Evolutionary conservation across 2,888 invertebrate genomes (phyloP), one percentile per base, ranked within the genome.

Genomic region (Heliconius sara): DNA sequence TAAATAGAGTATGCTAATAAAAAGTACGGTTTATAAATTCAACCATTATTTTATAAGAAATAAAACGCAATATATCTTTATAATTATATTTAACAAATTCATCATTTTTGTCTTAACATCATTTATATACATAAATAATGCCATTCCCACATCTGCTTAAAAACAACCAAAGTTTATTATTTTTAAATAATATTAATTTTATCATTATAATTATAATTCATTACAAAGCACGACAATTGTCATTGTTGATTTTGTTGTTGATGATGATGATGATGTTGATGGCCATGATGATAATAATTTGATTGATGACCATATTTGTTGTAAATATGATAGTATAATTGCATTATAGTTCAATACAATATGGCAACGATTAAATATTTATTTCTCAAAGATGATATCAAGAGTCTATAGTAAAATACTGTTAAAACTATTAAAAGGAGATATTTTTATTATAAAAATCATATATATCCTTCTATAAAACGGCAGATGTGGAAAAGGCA

Each of bases 111-210:
- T 25, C 27, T 27, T 65, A 65, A 65, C 27, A 65, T 27, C 30
- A 65, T 27, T 65, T 65, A 65, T 65, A 30, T 65, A 65, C 19
- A 65, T 16, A 65, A 27, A 65, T 65, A 65, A 65, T 65, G 25
- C 27, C 19, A 65, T 65, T 65, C 3, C 27, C 65, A 65, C 65
- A 65, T 27, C 7, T 65, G 27, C 7, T 65, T 65, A 16, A 65
- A 27, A 16, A n/a, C 3, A 60, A 12, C 60, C n/a, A 60, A 10
- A 65, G 7, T 27, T 1, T 16, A 30, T 27, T 30, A 27, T 65
- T 65, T 65, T 65, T 13, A 27, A 65, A 7, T 39, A 39, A 39
- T 39, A 39, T 27, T 19, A 16, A 3, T 27, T 16, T 65, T 16
- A 65, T 65, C 27, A 9, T 39, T 9, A 10, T 39, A 39, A 39